phyloP scores from a whole-genome alignment of 2,113 vertebrate species.

The Coturnix japonica region DNA sequence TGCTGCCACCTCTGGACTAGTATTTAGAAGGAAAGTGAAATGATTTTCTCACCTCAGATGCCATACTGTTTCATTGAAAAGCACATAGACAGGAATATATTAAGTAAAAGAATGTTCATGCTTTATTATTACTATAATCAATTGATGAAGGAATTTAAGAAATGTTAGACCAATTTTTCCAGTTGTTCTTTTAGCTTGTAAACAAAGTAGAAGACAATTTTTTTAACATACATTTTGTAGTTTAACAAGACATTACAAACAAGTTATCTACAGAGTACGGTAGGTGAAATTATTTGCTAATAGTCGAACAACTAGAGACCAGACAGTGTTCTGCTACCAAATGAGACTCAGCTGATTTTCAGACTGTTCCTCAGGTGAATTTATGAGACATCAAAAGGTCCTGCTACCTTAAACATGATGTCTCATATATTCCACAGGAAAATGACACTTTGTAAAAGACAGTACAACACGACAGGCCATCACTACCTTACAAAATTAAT shows the following conservation, averaged over 20 bases:
- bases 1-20: slow-evolving; percentile 73
- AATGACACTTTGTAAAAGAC: not conserved
- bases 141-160: not conserved
- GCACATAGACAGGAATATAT: not conserved
- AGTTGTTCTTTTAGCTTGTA: not conserved
- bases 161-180: not conserved
- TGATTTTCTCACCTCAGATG: not conserved
- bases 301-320: not conserved
- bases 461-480: not conserved
- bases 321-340: not conserved
- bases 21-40: slow-evolving; percentile 32
- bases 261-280: not conserved
- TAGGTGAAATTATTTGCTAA: not conserved
- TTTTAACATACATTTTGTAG: not conserved
- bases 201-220: not conserved
- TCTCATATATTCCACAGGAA: not conserved
- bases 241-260: not conserved
- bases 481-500: not conserved
- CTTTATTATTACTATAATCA: not conserved
- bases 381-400: not conserved
- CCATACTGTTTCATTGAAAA: not conserved
- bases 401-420: not conserved
- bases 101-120: not conserved
- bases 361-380: not conserved
- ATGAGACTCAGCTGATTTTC: not conserved